Evolutionary conservation across 2,113 vertebrate genomes (phyloP), one percentile per base, ranked within the genome.

Genomic region (Arenaria interpres): DNA sequence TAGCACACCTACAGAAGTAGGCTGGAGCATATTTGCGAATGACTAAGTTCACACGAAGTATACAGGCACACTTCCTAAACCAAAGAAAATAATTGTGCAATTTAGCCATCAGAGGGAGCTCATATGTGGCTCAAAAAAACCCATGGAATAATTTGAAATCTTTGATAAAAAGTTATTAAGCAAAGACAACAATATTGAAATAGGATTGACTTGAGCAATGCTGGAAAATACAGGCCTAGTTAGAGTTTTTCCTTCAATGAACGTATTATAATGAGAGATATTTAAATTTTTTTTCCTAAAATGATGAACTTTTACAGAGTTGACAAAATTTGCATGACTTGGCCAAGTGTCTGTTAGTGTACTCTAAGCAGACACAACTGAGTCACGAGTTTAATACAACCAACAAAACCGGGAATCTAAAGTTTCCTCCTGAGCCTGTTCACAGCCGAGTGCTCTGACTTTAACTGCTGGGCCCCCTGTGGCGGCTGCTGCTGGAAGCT

Each of bases 81-180:
- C 41, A 50, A 57, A 54, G n/a, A 48, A 66, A 76, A 75, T 4
- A 43, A 84, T 39, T 90, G 60, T 82, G 63, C 79, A 51, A 21
- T 57, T 75, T 82, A 81, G 35, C 94, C 97, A 97, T 95, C 67
- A 96, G 95, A 91, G 93, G 95, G 96, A 94, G 96, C 91, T 95
- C 93, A 43, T 5, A 86, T 6, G 20, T 73, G 80, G 51, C 83
- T 90, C 45, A 90, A 43, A 69, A 92, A 73, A 77, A 60, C 15
- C 25, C 25, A 37, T 2, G 9, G 15, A 82, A 63, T 75, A n/a
- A 53, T 74, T 48, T n/a, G 37, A 83, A 74, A 54, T 27, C 28
- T 53, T 73, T 69, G 24, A 75, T 7, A 9, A 33, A 46, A 88
- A 89, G 54, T 46, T 67, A 72, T 27, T 32, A 77, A 89, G 79